Evolutionary conservation across 2,888 invertebrate species (phyloP), one percentile per base, ranked within the genome.

Genomic region (Tuberolachnus salignus): DNA sequence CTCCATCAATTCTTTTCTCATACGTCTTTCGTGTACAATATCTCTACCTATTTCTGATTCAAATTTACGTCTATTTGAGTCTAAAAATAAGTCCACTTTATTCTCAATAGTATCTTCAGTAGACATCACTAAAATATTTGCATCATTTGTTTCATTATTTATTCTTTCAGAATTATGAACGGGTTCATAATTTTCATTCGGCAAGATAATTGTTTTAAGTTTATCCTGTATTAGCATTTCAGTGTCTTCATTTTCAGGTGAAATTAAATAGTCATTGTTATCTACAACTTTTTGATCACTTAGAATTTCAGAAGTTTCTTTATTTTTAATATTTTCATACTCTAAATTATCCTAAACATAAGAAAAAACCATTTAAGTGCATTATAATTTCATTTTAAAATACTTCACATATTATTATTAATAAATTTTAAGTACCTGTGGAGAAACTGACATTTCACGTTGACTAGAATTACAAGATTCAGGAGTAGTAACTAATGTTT

Each of bases 31-130:
- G 10, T 86, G 83, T 0, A 87, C 84, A 53, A 87, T 86, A 81
- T 87, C 87, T 11, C 87, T 83, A 0, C 87, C 87, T 26, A 87
- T 87, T 82, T 87, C 87, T 1, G 87, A 86, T 80, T 88, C 87
- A 81, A 87, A 86, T 80, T 85, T 86, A 3, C 86, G 83, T n/a
- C 85, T 83, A 53, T 80, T 82, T 46, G 73, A 78, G 59, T 82
- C 81, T 34, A 81, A 72, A 75, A 55, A 14, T 49, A 67, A 51
- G 53, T 73, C 53, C 0, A 21, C n/a, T 64, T 66, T 75, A 57
- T 16, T 46, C 3, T 44, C 75, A 57, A 26, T 11, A 67, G 46
- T 26, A 26, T 66, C 55, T 44, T 57, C 57, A 66, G 14, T 67
- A 57, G 66, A 67, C 1, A 26, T 13, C 10, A 26, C 16, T 19